Conservation (phyloP, 1,140 invertebrate species). For the Bombus consobrinus region DNA sequence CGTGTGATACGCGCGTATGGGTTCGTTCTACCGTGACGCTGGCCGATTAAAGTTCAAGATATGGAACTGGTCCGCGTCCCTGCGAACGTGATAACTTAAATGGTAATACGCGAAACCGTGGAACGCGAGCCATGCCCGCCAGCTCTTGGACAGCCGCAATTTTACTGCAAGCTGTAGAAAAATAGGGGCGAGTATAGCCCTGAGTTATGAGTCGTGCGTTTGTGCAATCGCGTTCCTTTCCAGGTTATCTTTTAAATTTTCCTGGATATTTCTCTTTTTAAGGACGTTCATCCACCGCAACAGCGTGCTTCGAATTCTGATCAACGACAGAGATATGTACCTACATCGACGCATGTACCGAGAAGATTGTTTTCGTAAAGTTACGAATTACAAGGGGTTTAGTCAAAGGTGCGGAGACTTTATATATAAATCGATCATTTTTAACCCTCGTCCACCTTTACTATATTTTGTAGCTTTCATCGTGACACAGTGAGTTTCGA, state of each 20-base stretch:
- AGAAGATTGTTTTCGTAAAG: not conserved
- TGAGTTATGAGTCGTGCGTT: conserved; percentile 12
- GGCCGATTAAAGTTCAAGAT: conserved; percentile 59
- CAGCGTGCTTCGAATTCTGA: conserved; percentile 19
- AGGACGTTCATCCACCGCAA: not conserved
- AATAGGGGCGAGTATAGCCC: not conserved
- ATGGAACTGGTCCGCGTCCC: conserved; percentile 43
- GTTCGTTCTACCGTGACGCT: conserved; percentile 63
- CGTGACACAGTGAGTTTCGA: too few species aligned
- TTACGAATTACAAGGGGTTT: not conserved
- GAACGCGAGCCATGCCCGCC: not conserved
- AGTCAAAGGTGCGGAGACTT: too few species aligned
- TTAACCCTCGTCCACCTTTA: not conserved
- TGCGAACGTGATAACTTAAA: conserved; percentile 41
- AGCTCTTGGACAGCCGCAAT: not conserved
- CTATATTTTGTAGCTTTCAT: not conserved
- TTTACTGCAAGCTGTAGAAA: not conserved
- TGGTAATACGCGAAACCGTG: conserved; percentile 28
- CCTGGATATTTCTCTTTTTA: not conserved
- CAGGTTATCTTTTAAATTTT: conserved; percentile 33
- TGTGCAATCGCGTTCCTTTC: conserved; percentile 16
- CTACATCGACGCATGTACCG: too few species aligned
- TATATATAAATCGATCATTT: not conserved
- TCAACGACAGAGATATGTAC: conserved; percentile 10
- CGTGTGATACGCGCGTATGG: conserved; percentile 54